Percentiles rank a stretch among this genome's conserved stretches.
These are phyloP conservation scores for Lydus trimaculatus DNA, from an alignment of 2,888 invertebrate species.

Conservation along the genomic window DNA sequence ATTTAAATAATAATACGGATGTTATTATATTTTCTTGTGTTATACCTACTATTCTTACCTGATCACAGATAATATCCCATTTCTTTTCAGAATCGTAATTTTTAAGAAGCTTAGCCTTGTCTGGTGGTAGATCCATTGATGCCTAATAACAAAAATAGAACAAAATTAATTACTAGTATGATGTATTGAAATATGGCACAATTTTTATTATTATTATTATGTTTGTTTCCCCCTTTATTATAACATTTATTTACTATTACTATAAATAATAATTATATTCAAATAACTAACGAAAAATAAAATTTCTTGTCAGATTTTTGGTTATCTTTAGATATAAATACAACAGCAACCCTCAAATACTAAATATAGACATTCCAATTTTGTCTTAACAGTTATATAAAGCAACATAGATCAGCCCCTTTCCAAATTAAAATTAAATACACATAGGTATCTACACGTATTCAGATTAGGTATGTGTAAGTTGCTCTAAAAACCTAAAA, in stretches of 20 bases:
- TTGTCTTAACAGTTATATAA: background rate
- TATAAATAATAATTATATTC: no score
- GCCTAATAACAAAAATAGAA: slow-evolving; percentile 71
- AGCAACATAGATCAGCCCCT: background rate
- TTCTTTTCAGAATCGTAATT: slow-evolving; percentile 98
- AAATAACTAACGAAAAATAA: background rate
- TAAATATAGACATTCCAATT: background rate
- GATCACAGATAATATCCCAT: slow-evolving; percentile 99
- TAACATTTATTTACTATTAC: no score
- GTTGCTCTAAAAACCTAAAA: no score
- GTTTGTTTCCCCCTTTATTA: no score
- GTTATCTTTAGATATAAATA: no score
- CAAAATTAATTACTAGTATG: background rate
- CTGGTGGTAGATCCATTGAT: slow-evolving; percentile 98
- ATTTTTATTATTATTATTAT: no score
- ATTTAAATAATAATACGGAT: background rate
- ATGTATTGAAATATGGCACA: no score
- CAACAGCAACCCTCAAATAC: background rate
- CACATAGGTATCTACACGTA: no score
- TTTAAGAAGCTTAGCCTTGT: slow-evolving; percentile 95
- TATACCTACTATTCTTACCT: slow-evolving; percentile 66
- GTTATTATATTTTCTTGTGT: background rate
- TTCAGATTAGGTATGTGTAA: no score
- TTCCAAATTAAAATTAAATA: background rate
- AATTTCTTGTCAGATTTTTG: no score